Percentiles rank a stretch among this genome's conserved stretches.
phyloP scores from a whole-genome alignment of 2,113 vertebrate species.

The Myiozetetes cayanensis region DNA sequence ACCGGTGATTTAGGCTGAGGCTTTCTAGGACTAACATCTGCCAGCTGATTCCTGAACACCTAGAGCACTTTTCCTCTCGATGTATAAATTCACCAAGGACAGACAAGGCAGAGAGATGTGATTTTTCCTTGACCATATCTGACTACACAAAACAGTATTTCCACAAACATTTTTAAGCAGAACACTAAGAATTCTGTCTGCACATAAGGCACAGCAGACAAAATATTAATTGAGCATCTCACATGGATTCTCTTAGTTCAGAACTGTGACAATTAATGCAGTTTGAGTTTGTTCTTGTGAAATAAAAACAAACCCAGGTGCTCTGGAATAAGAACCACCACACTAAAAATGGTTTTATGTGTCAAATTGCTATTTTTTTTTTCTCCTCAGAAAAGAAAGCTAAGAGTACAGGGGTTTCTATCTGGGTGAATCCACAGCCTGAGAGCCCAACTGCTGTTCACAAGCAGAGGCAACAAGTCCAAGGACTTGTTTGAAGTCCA shows the following conservation, averaged over 20 bases:
- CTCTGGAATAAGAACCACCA: not conserved
- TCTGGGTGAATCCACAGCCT: not conserved
- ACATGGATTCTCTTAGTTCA: not conserved
- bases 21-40: not conserved
- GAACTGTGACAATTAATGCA: not conserved
- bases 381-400: not conserved
- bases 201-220: not conserved
- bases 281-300: not conserved
- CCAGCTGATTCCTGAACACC: not conserved
- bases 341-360: not conserved
- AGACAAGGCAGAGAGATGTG: not conserved
- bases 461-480: not conserved
- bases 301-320: not conserved
- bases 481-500: not conserved
- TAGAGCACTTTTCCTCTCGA: not conserved
- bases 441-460: rapidly evolving
- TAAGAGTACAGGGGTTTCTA: not conserved
- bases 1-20: not conserved
- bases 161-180: not conserved
- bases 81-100: not conserved
- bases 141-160: not conserved
- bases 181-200: not conserved
- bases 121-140: not conserved
- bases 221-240: not conserved
- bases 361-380: rapidly evolving